Base-by-base conservation (phyloP, 1,140 invertebrate genomes). In the Pseudachorutes palmiensis region DNA sequence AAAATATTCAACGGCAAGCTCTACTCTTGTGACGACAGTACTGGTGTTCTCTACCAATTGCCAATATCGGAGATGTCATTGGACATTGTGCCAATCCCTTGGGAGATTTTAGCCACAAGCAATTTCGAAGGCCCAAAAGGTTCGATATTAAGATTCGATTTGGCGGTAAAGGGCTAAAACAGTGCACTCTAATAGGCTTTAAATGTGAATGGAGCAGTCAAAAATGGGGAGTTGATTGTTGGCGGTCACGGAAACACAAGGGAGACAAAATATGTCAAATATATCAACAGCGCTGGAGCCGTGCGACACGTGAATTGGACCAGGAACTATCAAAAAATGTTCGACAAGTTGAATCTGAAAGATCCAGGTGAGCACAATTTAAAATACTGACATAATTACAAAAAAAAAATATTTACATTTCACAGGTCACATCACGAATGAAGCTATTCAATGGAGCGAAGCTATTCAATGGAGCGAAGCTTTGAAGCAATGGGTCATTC, bases 161-260 rank as follows among this genome's bases (percentile, higher is more conserved):
- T 22, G 24, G 5, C 24, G 5, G 14, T 57, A 22, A n/a, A n/a
- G 24, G 9, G 9, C 68, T n/a, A n/a, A n/a, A n/a, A n/a, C n/a
- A n/a, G n/a, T n/a, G n/a, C n/a, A n/a, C n/a, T n/a, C n/a, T n/a
- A n/a, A n/a, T n/a, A 87, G 88, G 92, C 29, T 97, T 97, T 76
- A 98, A 98, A 79, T 86, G 89, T 62, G 97, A 99, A 80, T 99
- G 97, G 97, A 92, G 94, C 16, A 88, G 94, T 98, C 0, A 96
- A 96, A 79, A 85, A 95, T 79, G 83, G 91, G 64, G 80, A 87
- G 12, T 77, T 99, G 0, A 94, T 92, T 78, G 85, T 98, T 33
- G 97, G 97, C 1, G 94, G 41, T 2, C 62, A 64, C 22, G 48
- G 62, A 48, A 31, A 98, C 95, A 94, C 96, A 0, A 92, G 91